Base-by-base conservation (phyloP, 1,140 invertebrate genomes). In the Papilio polyxenes region DNA sequence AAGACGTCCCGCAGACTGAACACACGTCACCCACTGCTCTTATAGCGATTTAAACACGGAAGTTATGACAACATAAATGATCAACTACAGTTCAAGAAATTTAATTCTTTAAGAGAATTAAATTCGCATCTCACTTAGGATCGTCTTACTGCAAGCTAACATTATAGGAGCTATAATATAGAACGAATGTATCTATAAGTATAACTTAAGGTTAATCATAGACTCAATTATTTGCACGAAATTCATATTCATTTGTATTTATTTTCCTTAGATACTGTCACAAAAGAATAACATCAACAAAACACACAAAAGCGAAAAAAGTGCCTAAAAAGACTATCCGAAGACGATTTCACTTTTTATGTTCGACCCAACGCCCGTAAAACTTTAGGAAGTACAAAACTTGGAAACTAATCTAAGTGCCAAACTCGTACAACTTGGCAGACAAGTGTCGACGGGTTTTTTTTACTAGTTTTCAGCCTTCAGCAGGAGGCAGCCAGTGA, bases 351-450 rank as follows among this genome's bases (percentile, higher is more conserved):
- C 77, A 56, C 53, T 56, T 79, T 79, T 79, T 79, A 62, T 62
- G 51, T 59, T 74, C 77, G 77, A 83, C 79, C 78, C 78, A 83
- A 72, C 77, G 77, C 79, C 82, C 77, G 74, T 83, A 83, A 72
- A 72, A 56, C 69, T 74, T 81, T 44, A n/a, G 69, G 77, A 82
- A 89, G 85, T 89, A 83, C 81, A 76, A 83, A 84, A 85, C 82
- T 85, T 85, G 80, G 83, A 88, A 93, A 93, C 91, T 92, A 93
- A 93, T 92, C 91, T 92, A 93, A 92, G 90, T 92, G 89, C 86
- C 81, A 81, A 83, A 81, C 87, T 86, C 74, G 88, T 88, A 90
- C 90, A 90, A 93, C 84, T 92, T 92, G 89, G 88, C 88, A 92
- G 91, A 91, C 90, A 90, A 92, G 91, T 91, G 89, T 85, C 85